phyloP scores from a whole-genome alignment of 64 coral and sea anemone genomes.

The Acropora yongei region DNA sequence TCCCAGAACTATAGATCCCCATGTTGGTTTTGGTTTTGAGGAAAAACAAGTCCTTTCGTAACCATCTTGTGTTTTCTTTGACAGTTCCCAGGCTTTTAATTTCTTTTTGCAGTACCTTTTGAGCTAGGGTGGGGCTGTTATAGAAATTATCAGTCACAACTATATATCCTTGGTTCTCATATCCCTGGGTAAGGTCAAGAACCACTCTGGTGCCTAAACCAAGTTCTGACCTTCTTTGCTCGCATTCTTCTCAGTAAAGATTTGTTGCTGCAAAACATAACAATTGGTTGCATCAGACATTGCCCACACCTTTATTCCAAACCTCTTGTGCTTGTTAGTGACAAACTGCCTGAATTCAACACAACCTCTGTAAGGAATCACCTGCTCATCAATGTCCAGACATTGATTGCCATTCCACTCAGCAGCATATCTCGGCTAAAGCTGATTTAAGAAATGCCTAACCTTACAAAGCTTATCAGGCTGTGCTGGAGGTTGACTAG shows the following conservation, averaged over 20 bases:
- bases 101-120: slow-evolving; percentile 27
- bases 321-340: neutral
- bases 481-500: too few relatives aligned
- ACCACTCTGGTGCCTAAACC: slow-evolving; percentile 6
- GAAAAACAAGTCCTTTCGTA: slow-evolving; percentile 34
- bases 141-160: slow-evolving; percentile 22
- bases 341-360: too few relatives aligned
- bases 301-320: slow-evolving; percentile 45
- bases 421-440: too few relatives aligned
- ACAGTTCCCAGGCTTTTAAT: slow-evolving; percentile 42
- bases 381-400: too few relatives aligned
- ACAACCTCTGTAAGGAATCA: too few relatives aligned
- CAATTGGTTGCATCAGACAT: slow-evolving; percentile 32
- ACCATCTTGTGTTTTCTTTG: neutral
- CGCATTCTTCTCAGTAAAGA: slow-evolving; percentile 24
- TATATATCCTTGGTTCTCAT: slow-evolving; percentile 24
- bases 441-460: too few relatives aligned
- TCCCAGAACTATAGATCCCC: slow-evolving; percentile 23
- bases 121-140: neutral
- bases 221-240: slow-evolving; percentile 15
- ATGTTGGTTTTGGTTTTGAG: neutral
- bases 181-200: slow-evolving; percentile 3
- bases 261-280: slow-evolving; percentile 24
- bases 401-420: too few relatives aligned
- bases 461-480: too few relatives aligned